Base-by-base conservation (phyloP, 1,140 invertebrate genomes). In the Zaprionus taronus region DNA sequence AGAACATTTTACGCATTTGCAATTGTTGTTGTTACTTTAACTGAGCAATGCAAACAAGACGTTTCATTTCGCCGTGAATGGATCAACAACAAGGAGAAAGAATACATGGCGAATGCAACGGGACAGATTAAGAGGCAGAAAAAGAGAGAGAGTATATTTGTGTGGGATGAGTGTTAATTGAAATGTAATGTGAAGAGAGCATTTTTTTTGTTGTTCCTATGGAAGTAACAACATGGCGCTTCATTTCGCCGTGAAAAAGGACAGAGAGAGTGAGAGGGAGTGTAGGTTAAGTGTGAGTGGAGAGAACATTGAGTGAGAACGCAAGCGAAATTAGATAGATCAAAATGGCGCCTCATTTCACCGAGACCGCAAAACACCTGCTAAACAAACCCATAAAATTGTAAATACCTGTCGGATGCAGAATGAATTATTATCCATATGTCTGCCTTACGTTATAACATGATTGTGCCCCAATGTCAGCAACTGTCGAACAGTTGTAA, bases 401-500 rank as follows among this genome's bases (percentile, higher is more conserved):
- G 7, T 9, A 1, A 47, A 47, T 17, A 24, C 47, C 38, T 26
- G 5, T 28, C 24, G 28, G 17, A 17, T 20, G 51, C 56, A 2
- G 1, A 31, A 24, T n/a, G 41, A 2, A 14, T 62, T 62, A 62
- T 69, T 62, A 53, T 38, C 55, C 26, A 34, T 47, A 47, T 17
- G 15, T 11, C 17, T 14, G 41, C 11, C 2, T 0, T 20, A 28
- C 36, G 15, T n/a, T 53, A 17, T 14, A 31, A 36, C 24, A 20
- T 26, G 49, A 26, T 22, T 55, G 20, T 24, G 53, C 14, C 14
- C 47, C 66, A 69, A 70, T 68, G 64, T 51, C 64, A 51, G 6
- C 26, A 38, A 15, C 64, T 58, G 56, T 17, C 70, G 58, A 51
- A 11, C 60, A 70, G 58, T 75, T 71, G 67, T 66, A 58, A 34